phyloP scores from a whole-genome alignment of 2,113 vertebrate species.

The Ranitomeya imitator region DNA sequence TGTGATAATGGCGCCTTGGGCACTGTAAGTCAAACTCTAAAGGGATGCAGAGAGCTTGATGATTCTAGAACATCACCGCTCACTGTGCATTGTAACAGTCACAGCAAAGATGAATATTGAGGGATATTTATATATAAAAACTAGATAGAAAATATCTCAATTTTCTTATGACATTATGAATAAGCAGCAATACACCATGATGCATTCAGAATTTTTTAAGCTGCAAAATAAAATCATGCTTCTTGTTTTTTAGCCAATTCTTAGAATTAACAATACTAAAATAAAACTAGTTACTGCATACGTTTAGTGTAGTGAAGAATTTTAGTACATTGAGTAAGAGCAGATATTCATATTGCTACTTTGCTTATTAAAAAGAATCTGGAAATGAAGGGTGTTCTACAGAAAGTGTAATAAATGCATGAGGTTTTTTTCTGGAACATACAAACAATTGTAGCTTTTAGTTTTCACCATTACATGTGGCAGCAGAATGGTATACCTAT shows the following conservation, averaged over 20 bases:
- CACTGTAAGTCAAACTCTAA: conserved; percentile 61
- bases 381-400: neutral
- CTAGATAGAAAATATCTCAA: conserved; percentile 51
- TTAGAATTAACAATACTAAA: conserved; percentile 8
- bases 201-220: conserved; percentile 20
- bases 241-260: neutral
- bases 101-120: conserved; percentile 37
- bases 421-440: neutral
- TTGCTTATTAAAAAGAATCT: neutral
- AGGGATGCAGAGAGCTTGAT: conserved; percentile 60
- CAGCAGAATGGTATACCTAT: too few species aligned
- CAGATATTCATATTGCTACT: conserved; percentile 19
- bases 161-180: neutral
- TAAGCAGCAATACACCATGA: conserved; percentile 29
- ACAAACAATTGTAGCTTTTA: neutral
- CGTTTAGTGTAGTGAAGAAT: neutral
- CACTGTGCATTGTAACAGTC: conserved; percentile 54
- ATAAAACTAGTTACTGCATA: conserved; percentile 11
- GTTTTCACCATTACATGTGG: neutral
- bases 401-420: neutral
- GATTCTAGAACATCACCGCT: conserved; percentile 59
- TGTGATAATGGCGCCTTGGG: conserved; percentile 59
- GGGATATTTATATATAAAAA: conserved; percentile 20
- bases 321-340: conserved; percentile 14
- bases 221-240: conserved; percentile 2